Evolutionary conservation across 1,140 invertebrate genomes (phyloP).

Genomic region (Formica selysi): DNA sequence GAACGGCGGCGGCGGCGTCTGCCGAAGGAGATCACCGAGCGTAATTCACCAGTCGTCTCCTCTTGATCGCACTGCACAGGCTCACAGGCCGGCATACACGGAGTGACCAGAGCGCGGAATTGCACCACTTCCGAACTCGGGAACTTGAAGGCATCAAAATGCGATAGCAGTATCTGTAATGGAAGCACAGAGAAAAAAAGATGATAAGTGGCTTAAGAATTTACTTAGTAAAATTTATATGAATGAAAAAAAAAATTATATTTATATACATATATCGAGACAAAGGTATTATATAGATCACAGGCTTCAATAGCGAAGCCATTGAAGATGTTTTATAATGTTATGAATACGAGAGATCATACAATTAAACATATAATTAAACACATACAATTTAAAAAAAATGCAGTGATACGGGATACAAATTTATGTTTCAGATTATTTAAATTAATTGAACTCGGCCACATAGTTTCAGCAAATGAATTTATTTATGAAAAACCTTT

Average conservation of each 20-base stretch:
- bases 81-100: constrained; percentile 96
- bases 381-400: no score
- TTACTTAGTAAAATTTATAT: not conserved
- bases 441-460: not conserved
- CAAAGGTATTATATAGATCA: not conserved
- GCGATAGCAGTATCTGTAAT: constrained; percentile 93
- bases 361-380: no score
- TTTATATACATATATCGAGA: no score
- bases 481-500: not conserved
- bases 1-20: constrained; percentile 88
- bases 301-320: not conserved
- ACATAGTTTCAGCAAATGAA: no score
- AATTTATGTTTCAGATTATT: not conserved
- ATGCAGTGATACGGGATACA: not conserved
- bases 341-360: not conserved
- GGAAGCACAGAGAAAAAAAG: not conserved
- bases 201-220: not conserved
- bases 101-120: constrained; percentile 96
- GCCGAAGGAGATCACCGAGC: constrained; percentile 93
- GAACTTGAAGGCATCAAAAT: constrained; percentile 98
- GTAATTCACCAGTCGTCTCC: constrained; percentile 92
- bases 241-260: not conserved
- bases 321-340: not conserved
- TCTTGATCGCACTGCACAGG: constrained; percentile 95
- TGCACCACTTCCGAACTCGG: constrained; percentile 97